Conservation (phyloP, 2,113 vertebrate species). For the Laterallus jamaicensis region DNA sequence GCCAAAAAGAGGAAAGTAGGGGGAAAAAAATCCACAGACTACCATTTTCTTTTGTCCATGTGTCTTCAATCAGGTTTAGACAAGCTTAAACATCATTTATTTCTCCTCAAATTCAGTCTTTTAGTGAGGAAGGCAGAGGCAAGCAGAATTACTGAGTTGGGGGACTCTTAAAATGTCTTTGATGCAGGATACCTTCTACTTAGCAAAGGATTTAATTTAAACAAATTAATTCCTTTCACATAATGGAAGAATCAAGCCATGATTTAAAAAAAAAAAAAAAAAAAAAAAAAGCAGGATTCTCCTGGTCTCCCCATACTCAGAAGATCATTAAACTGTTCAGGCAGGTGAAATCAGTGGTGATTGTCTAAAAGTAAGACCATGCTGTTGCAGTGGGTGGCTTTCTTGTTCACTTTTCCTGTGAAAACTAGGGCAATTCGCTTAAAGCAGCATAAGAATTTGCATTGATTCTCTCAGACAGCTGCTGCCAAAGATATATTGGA, state of each 20-base stretch:
- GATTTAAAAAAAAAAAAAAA: neutral
- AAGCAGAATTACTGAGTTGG: constrained; percentile 7
- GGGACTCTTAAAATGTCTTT: neutral
- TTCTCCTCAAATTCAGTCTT: neutral
- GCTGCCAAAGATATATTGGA: neutral
- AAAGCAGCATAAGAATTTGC: neutral
- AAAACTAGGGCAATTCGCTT: neutral
- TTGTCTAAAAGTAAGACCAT: neutral
- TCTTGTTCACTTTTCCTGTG: neutral
- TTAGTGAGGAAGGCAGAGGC: neutral
- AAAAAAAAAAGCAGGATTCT: neutral
- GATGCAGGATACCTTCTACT: neutral
- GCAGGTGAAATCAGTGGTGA: neutral
- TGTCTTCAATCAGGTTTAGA: constrained; percentile 3
- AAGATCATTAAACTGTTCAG: neutral
- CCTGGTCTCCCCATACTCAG: neutral
- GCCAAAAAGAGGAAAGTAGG: neutral
- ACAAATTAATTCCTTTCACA: neutral
- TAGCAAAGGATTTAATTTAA: neutral
- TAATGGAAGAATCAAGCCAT: neutral
- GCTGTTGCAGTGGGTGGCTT: neutral
- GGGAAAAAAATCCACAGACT: neutral
- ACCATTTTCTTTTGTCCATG: constrained; percentile 19
- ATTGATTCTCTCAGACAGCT: neutral
- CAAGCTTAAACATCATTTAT: neutral